phyloP scores from a whole-genome alignment of 2,113 vertebrate species.

The Pardalotus punctatus region DNA sequence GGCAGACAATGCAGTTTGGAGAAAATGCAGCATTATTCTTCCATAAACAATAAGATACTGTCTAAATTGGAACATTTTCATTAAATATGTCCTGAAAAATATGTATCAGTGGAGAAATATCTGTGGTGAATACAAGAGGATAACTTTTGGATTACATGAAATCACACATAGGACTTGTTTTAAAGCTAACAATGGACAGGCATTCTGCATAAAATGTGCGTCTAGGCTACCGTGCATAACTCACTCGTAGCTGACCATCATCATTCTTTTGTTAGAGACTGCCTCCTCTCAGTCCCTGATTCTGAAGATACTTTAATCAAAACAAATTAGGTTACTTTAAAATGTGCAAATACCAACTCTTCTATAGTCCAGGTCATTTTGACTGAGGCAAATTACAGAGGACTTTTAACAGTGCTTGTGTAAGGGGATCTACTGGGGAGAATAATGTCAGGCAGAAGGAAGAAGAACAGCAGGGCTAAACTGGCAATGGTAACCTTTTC shows the following conservation, averaged over 20 bases:
- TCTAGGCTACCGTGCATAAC: neutral
- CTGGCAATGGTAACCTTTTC: neutral
- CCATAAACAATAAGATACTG: neutral
- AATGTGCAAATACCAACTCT: neutral
- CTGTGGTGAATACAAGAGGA: neutral
- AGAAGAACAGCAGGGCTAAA: neutral
- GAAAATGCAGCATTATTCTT: neutral
- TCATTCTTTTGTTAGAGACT: neutral
- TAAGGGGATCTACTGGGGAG: neutral
- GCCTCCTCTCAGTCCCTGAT: neutral
- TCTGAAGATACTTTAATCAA: neutral
- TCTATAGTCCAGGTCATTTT: neutral
- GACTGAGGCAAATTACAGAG: neutral
- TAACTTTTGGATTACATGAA: neutral
- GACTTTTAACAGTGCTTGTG: neutral
- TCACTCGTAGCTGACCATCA: neutral
- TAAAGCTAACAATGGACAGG: neutral
- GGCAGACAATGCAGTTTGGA: neutral
- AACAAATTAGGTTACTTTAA: neutral
- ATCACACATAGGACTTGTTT: neutral
- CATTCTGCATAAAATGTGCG: neutral
- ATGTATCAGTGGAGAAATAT: neutral
- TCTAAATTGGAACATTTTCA: neutral
- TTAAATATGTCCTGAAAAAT: neutral
- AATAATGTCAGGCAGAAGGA: neutral